These are phyloP conservation scores for Zapornia atra DNA, from an alignment of 2,113 vertebrate species.

Conservation along the genomic window DNA sequence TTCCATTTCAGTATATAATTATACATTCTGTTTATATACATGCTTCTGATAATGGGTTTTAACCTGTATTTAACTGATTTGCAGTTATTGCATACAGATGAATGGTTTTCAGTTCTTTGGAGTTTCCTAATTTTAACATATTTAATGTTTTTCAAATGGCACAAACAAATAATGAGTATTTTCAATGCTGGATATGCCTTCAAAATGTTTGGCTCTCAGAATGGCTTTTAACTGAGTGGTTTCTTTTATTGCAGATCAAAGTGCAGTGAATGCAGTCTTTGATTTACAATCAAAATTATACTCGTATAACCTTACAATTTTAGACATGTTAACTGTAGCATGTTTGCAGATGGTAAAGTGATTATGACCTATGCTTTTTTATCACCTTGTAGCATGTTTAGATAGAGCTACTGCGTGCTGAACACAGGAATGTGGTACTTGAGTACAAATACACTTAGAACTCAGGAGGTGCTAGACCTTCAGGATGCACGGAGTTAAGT, in stretches of 20 bases:
- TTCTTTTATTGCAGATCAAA: background rate
- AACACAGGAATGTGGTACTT: background rate
- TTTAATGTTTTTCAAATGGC: background rate
- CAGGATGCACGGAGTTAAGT: background rate
- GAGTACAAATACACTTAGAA: background rate
- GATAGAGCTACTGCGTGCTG: background rate
- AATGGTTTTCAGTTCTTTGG: background rate
- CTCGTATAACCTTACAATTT: background rate
- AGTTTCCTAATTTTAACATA: background rate
- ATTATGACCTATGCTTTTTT: background rate
- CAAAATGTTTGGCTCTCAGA: background rate
- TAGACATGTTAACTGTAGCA: background rate
- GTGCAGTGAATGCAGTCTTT: background rate
- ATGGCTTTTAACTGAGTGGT: constrained; percentile 3
- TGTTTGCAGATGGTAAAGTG: background rate
- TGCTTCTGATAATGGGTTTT: background rate
- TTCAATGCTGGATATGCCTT: background rate
- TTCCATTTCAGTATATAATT: background rate
- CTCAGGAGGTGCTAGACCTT: background rate
- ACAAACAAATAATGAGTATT: background rate
- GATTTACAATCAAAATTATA: background rate
- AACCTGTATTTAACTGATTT: constrained; percentile 16
- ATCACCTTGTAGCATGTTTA: background rate
- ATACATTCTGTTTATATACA: background rate
- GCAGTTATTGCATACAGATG: background rate